These are phyloP conservation scores for Zosterops pallidus DNA, from an alignment of 2,113 vertebrate genomes.

Conservation along the genomic window DNA sequence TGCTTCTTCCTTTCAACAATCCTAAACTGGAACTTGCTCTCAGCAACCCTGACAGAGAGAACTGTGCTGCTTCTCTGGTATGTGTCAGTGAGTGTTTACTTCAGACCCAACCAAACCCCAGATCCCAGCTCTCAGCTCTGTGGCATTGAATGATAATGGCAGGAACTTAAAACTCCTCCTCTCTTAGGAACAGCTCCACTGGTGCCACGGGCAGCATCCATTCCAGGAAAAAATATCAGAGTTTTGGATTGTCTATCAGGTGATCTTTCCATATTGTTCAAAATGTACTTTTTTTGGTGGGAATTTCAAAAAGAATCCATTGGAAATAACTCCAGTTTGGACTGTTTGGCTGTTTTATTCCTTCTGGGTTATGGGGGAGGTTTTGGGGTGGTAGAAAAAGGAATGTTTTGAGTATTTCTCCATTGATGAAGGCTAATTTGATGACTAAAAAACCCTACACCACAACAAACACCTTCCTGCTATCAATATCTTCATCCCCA, in stretches of 20 bases:
- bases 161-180: background rate
- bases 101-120: background rate
- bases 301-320: background rate
- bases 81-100: background rate
- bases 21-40: background rate
- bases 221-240: background rate
- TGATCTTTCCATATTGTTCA: background rate
- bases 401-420: background rate
- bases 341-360: background rate
- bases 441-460: background rate
- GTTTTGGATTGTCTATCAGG: background rate
- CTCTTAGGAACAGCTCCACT: background rate
- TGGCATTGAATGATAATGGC: background rate
- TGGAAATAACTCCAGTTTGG: background rate
- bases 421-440: background rate
- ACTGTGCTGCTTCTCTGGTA: background rate
- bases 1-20: background rate
- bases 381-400: background rate
- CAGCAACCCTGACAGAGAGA: background rate
- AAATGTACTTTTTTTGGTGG: background rate
- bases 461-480: background rate
- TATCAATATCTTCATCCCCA: background rate
- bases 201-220: background rate
- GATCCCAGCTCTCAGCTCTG: background rate
- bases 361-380: background rate